A percentile compares a stretch with the other conserved stretches of the same genome.
phyloP scores from a whole-genome alignment of 1,140 invertebrate species.

The Scaptomyza graminum region DNA sequence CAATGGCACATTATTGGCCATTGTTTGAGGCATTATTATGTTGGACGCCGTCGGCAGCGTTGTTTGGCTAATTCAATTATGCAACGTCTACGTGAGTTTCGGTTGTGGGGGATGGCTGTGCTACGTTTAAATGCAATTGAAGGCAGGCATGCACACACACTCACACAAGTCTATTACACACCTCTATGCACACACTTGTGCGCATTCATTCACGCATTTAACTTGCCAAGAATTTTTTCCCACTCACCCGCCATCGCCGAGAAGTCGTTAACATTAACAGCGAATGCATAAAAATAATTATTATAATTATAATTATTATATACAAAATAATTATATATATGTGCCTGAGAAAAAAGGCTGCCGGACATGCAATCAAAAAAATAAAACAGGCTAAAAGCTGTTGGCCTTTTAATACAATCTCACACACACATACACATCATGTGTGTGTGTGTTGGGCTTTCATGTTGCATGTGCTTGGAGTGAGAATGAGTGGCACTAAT shows the following conservation, averaged over 20 bases:
- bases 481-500: conserved; percentile 79
- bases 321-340: conserved; percentile 29
- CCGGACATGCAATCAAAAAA: conserved; percentile 59
- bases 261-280: conserved; percentile 34
- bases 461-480: conserved; percentile 52
- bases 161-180: conserved; percentile 35
- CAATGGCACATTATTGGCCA: conserved; percentile 68
- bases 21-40: conserved; percentile 66
- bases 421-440: conserved; percentile 12
- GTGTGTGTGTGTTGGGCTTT: not conserved
- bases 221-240: not conserved
- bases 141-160: conserved; percentile 28
- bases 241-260: not conserved
- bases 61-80: conserved; percentile 78
- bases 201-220: conserved; percentile 55
- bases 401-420: conserved; percentile 37
- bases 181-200: conserved; percentile 39
- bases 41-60: conserved; percentile 31
- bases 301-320: conserved; percentile 40
- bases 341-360: not conserved
- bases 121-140: conserved; percentile 35
- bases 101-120: not conserved
- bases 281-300: conserved; percentile 46
- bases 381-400: conserved; percentile 70
- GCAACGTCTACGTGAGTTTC: conserved; percentile 52